A percentile compares a stretch with the other conserved stretches of the same genome.
Conservation (phyloP, 2,797 vertebrate genomes). For the Chiloscyllium punctatum region DNA sequence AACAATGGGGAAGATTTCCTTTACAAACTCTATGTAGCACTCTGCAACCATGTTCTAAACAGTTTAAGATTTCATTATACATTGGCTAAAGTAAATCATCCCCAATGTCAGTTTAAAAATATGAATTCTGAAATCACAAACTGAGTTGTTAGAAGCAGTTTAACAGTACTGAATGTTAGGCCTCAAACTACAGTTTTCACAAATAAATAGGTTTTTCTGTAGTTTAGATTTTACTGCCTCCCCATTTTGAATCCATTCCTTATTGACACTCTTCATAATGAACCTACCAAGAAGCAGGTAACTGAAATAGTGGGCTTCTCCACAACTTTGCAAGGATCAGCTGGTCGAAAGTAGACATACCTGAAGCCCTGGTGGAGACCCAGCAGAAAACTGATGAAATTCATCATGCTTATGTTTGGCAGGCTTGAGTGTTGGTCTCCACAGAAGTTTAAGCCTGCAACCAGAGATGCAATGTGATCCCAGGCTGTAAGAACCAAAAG, state of each 20-base stretch:
- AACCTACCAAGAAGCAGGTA: not conserved
- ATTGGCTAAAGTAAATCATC: not conserved
- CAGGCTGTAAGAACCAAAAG: slow-evolving; percentile 26
- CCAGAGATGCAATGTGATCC: slow-evolving; percentile 33
- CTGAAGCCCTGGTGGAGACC: slow-evolving; percentile 33
- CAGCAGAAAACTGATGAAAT: slow-evolving; percentile 32
- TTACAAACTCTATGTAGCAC: not conserved
- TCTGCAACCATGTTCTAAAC: not conserved
- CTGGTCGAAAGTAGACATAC: slow-evolving; percentile 32
- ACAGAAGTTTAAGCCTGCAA: slow-evolving; percentile 33
- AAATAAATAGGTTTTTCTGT: not conserved
- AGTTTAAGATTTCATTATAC: not conserved
- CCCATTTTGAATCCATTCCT: slow-evolving; percentile 22
- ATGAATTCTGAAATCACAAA: not conserved
- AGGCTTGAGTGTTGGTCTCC: slow-evolving; percentile 34
- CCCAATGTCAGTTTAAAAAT: slow-evolving; percentile 1
- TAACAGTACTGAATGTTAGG: not conserved
- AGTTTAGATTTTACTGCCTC: not conserved
- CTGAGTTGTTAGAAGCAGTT: not conserved
- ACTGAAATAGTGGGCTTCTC: slow-evolving; percentile 16
- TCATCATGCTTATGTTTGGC: slow-evolving; percentile 34
- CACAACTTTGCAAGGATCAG: slow-evolving; percentile 12
- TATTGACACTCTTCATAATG: not conserved
- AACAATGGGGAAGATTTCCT: slow-evolving; percentile 15
- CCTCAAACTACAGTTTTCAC: slow-evolving; percentile 16